Evolutionary conservation across 2,113 vertebrate genomes (phyloP).

Genomic region (Indicator maculatus): DNA sequence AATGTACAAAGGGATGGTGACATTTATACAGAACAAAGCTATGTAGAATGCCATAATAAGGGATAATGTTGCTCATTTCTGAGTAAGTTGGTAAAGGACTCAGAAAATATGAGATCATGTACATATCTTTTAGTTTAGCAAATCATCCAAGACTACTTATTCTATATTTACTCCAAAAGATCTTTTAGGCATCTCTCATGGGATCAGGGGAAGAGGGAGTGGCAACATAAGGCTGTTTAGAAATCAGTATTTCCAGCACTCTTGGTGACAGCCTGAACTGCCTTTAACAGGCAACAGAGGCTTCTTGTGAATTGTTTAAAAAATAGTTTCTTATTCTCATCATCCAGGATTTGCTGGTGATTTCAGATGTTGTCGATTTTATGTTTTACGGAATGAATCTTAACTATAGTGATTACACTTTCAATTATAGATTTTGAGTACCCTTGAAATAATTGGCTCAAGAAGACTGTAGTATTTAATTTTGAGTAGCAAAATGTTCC

Average conservation of each 20-base stretch:
- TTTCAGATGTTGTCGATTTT: neutral
- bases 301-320: neutral
- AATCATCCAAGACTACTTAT: neutral
- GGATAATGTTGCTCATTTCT: neutral
- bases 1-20: neutral
- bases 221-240: neutral
- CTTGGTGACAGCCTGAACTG: neutral
- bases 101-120: neutral
- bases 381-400: neutral
- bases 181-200: neutral
- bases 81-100: neutral
- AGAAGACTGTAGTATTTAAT: neutral
- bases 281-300: neutral
- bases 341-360: neutral
- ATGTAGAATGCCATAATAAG: neutral
- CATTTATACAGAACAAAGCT: neutral
- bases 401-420: neutral
- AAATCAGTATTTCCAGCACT: neutral
- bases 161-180: neutral
- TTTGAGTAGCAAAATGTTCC: neutral
- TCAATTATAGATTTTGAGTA: neutral
- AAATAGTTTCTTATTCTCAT: neutral
- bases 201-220: neutral
- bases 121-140: neutral
- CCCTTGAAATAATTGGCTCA: neutral